These are phyloP conservation scores for Solen grandis DNA, from an alignment of 1,140 invertebrate genomes.

Conservation along the genomic window DNA sequence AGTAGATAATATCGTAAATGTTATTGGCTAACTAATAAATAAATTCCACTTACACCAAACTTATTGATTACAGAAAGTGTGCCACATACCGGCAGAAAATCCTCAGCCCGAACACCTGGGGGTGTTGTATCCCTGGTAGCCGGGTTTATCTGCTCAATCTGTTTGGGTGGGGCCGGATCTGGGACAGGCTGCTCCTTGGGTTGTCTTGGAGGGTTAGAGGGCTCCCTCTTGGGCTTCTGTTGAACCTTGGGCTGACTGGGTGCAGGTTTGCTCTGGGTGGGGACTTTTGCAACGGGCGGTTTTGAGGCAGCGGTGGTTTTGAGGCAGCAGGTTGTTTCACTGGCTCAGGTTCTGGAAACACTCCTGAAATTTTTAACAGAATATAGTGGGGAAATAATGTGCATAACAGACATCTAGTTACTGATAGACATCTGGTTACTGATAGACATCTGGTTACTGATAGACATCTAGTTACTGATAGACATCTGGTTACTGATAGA, in stretches of 20 bases:
- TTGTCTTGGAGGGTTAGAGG: neutral
- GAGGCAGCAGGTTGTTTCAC: conserved; percentile 21
- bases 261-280: no score
- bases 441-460: no score
- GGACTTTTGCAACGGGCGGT: no score
- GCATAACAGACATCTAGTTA: no score
- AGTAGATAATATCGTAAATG: no score
- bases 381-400: no score
- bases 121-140: conserved; percentile 16
- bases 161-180: conserved; percentile 35
- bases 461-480: no score
- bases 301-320: no score
- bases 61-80: neutral
- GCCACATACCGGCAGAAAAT: conserved; percentile 57
- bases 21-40: neutral
- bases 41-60: neutral
- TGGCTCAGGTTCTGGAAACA: conserved; percentile 45
- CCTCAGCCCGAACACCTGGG: conserved; percentile 48
- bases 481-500: no score
- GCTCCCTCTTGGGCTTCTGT: no score
- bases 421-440: no score
- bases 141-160: conserved; percentile 14
- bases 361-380: neutral
- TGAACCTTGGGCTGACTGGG: no score
- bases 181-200: conserved; percentile 3